Evolutionary conservation across 2,888 invertebrate species (phyloP).

Genomic region (Hydraecia micacea): DNA sequence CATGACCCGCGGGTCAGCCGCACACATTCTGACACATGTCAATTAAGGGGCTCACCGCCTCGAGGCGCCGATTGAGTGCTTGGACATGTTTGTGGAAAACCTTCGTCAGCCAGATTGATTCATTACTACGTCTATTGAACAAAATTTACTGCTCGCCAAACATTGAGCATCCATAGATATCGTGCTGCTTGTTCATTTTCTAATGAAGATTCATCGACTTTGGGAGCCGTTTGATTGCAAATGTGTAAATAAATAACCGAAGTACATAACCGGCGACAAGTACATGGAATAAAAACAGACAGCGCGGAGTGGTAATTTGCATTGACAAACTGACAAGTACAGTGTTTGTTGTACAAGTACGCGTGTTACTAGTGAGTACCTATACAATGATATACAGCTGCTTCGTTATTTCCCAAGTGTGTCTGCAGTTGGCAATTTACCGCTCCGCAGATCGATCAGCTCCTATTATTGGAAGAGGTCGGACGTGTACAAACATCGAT

Average conservation of each 20-base stretch:
- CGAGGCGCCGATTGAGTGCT: slow-evolving; percentile 87
- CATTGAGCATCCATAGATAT: slow-evolving; percentile 68
- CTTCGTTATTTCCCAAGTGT: slow-evolving; percentile 86
- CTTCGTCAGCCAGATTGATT: slow-evolving; percentile 86
- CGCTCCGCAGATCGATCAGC: slow-evolving; percentile 86
- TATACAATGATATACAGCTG: slow-evolving; percentile 79
- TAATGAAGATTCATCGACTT: slow-evolving; percentile 76
- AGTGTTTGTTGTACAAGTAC: slow-evolving; percentile 73
- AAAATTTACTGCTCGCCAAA: slow-evolving; percentile 76
- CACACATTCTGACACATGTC: slow-evolving; percentile 89
- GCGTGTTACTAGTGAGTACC: slow-evolving; percentile 72
- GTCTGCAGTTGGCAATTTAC: slow-evolving; percentile 86
- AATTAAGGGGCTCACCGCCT: slow-evolving; percentile 87
- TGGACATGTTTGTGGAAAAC: slow-evolving; percentile 89
- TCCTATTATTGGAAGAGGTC: slow-evolving; percentile 89
- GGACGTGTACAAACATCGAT: slow-evolving; percentile 90
- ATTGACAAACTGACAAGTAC: slow-evolving; percentile 82
- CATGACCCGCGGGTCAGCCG: slow-evolving; percentile 87
- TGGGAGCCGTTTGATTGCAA: slow-evolving; percentile 43
- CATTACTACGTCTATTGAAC: slow-evolving; percentile 82
- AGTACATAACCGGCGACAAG: slow-evolving; percentile 51
- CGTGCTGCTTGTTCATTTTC: slow-evolving; percentile 72
- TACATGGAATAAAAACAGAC: slow-evolving; percentile 62
- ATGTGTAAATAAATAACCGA: slow-evolving; percentile 54
- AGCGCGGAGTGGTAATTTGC: slow-evolving; percentile 68